Base-by-base conservation (phyloP, 1,140 invertebrate genomes). In the Delia radicum region DNA sequence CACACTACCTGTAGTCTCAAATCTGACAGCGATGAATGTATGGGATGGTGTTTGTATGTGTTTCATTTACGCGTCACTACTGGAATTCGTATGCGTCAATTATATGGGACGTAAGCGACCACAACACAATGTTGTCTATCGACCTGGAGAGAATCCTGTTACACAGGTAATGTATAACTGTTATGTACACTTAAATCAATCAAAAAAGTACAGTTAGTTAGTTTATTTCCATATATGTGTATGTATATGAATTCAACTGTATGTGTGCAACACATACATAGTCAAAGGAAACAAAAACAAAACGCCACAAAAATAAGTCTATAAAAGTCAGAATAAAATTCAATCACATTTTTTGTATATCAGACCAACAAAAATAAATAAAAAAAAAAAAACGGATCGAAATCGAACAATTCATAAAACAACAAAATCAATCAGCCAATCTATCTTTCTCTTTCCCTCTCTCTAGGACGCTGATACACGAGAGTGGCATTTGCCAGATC, bases 1-100 rank as follows among this genome's bases (percentile, higher is more conserved):
- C 79, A 96, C 95, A 62, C 89, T 97, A 82, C 96, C 96, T 3
- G 95, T 97, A 67, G 95, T 97, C 67, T 96, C 95, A 13, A 96
- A 97, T 87, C 87, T 97, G 80, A 96, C 94, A 72, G 96, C 96
- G 12, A 97, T 97, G 95, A 97, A 97, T 87, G 94, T 97, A 12
- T 97, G 95, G 95, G 96, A 97, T 83, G 95, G 95, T 73, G 95
- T 97, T 21, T 97, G 95, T 82, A 97, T 97, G 96, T 96, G 95
- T 87, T 97, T 97, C 90, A 96, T 96, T 84, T 97, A 97, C 87
- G 95, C 95, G 67, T 96, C 94, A 26, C 89, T 97, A 48, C 90
- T 97, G 76, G 96, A 97, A 87, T 97, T 97, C 87, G 95, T 97
- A 18, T 95, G 94, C 85, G 95, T 97, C 79, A 97, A 97, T 90